Evolutionary conservation across 2,888 invertebrate species (phyloP).

Genomic region (Phlogophora meticulosa): DNA sequence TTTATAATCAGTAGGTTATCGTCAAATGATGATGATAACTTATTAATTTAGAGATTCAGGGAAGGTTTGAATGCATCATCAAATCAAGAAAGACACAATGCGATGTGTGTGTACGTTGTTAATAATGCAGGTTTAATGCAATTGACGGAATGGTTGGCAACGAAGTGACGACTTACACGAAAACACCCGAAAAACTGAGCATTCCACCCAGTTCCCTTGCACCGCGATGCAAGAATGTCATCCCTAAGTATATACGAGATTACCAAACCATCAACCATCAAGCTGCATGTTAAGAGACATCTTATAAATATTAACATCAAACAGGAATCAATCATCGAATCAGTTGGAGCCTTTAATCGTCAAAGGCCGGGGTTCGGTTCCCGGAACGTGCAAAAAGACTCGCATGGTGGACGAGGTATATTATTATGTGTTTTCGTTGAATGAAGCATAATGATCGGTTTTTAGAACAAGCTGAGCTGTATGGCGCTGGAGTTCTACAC

Average conservation of each 20-base stretch:
- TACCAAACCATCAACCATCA: conserved; percentile 37
- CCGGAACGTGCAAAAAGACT: conserved; percentile 60
- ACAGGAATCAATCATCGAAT: conserved; percentile 58
- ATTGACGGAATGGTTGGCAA: neutral
- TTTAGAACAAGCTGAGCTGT: conserved; percentile 45
- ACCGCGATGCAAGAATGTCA: conserved; percentile 3
- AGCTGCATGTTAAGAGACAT: conserved; percentile 18
- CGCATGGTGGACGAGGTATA: conserved; percentile 19
- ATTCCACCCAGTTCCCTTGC: neutral
- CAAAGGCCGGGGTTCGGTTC: conserved; percentile 53
- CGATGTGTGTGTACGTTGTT: neutral
- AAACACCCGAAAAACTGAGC: neutral
- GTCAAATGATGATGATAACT: no score
- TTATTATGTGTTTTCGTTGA: conserved; percentile 47
- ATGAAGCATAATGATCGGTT: conserved; percentile 55
- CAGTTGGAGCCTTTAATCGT: conserved; percentile 30
- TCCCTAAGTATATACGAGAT: conserved; percentile 24
- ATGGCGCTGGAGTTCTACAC: conserved; percentile 40
- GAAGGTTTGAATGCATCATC: neutral
- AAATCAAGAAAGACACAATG: neutral
- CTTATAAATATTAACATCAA: conserved; percentile 43
- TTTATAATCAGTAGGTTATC: neutral
- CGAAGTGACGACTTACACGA: neutral
- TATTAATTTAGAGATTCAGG: no score
- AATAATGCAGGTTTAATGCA: neutral